These are phyloP conservation scores for Mus spicilegus DNA, from an alignment of 2,113 vertebrate species.

Conservation along the genomic window DNA sequence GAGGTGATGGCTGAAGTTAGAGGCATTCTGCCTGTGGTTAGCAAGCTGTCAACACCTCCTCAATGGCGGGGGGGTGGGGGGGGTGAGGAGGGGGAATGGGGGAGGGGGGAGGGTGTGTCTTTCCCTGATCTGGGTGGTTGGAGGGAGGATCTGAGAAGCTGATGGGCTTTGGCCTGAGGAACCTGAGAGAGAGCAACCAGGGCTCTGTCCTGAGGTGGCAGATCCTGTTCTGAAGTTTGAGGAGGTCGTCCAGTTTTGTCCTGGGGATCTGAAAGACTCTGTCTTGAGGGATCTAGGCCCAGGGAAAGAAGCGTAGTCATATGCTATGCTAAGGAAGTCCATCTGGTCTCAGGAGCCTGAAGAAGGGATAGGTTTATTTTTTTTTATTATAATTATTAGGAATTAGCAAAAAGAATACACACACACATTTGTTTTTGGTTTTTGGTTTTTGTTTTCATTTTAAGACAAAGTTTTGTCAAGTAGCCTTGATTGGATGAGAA, in stretches of 20 bases:
- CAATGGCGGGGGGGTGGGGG: conserved; percentile 9
- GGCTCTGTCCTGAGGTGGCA: not conserved
- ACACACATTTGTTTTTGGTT: too few relatives aligned
- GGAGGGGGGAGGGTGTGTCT: not conserved
- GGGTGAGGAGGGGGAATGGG: too few relatives aligned
- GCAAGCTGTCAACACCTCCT: conserved; percentile 66
- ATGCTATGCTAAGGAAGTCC: not conserved
- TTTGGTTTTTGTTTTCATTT: not conserved
- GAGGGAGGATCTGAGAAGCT: not conserved
- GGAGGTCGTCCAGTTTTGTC: not conserved
- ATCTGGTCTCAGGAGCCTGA: not conserved
- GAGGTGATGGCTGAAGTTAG: conserved; percentile 44
- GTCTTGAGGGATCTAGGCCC: not conserved
- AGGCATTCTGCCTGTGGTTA: conserved; percentile 51
- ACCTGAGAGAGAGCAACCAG: too few relatives aligned
- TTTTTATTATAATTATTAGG: not conserved
- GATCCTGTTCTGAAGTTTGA: not conserved
- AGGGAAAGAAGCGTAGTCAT: not conserved
- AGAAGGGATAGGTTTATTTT: not conserved
- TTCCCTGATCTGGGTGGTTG: not conserved
- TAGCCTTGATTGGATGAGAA: not conserved
- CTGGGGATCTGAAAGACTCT: not conserved
- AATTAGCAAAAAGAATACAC: not conserved
- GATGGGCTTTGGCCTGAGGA: not conserved
- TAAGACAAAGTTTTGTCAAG: not conserved